Conservation (phyloP, 1,140 invertebrate species). For the Magallana angulata region DNA sequence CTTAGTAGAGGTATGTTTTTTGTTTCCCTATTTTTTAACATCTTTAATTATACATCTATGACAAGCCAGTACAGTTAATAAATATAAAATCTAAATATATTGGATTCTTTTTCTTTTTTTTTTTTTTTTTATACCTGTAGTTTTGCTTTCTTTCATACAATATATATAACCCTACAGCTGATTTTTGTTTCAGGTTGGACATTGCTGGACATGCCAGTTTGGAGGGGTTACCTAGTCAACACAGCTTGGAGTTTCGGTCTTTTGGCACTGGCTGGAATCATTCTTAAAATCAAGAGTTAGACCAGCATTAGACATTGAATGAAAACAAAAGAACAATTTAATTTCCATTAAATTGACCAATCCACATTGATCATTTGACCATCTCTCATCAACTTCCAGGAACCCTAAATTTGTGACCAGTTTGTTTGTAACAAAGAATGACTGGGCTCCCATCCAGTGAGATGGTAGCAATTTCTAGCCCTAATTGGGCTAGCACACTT, state of each 20-base stretch:
- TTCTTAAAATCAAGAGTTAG: conserved; percentile 65
- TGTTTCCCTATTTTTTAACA: neutral
- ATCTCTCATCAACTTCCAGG: too few species aligned
- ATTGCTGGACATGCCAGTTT: conserved; percentile 89
- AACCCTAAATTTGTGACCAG: too few species aligned
- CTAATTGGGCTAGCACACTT: too few species aligned
- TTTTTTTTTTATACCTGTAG: neutral
- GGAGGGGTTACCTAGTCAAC: conserved; percentile 92
- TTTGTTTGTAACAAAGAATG: too few species aligned
- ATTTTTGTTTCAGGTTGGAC: conserved; percentile 83
- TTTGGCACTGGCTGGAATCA: conserved; percentile 87
- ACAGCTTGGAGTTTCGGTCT: conserved; percentile 89
- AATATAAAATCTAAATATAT: too few species aligned
- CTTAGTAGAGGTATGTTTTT: conserved; percentile 86
- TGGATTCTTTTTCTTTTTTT: neutral
- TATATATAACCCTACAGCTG: neutral
- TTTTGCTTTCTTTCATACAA: too few species aligned
- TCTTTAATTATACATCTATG: too few species aligned
- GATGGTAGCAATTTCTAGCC: too few species aligned
- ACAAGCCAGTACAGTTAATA: too few species aligned
- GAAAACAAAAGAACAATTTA: neutral
- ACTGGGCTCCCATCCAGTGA: too few species aligned
- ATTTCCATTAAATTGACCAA: too few species aligned
- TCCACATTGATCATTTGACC: too few species aligned
- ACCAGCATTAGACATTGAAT: neutral